Percentiles rank a stretch among this genome's conserved stretches.
phyloP scores from a whole-genome alignment of 2,113 vertebrate species.

The Corythoichthys intestinalis region DNA sequence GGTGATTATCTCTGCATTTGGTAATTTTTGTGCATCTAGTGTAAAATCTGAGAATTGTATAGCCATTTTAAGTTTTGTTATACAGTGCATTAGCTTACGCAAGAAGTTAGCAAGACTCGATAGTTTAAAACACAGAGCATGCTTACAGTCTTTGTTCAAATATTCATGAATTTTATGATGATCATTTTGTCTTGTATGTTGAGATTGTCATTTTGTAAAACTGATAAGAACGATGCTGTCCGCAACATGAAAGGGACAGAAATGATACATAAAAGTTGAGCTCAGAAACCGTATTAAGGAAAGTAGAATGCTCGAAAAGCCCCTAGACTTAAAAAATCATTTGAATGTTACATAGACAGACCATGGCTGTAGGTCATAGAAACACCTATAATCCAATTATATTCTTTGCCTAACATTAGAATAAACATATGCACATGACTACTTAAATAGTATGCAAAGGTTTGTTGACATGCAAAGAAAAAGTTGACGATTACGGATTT shows the following conservation, averaged over 20 bases:
- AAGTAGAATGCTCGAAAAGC: neutral
- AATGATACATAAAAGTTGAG: neutral
- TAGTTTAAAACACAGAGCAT: no score
- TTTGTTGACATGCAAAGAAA: neutral
- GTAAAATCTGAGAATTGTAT: no score
- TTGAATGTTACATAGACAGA: conserved; percentile 33
- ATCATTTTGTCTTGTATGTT: no score
- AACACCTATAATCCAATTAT: conserved; percentile 8
- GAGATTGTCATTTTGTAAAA: neutral
- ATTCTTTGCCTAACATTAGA: conserved; percentile 11
- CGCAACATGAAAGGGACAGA: neutral
- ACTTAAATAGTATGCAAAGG: neutral
- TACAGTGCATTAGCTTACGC: no score
- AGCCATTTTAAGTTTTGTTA: no score
- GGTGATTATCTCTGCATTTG: no score
- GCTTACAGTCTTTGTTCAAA: no score
- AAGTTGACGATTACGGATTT: neutral
- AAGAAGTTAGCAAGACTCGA: no score
- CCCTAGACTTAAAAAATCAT: conserved; percentile 11
- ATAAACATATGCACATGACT: neutral
- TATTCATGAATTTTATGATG: no score
- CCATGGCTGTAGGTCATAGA: conserved; percentile 33
- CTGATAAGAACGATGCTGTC: neutral
- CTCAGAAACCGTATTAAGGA: neutral
- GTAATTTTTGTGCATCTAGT: no score